Base-by-base conservation (phyloP, 2,797 vertebrate genomes). In the Phrynocephalus vlangalii region DNA sequence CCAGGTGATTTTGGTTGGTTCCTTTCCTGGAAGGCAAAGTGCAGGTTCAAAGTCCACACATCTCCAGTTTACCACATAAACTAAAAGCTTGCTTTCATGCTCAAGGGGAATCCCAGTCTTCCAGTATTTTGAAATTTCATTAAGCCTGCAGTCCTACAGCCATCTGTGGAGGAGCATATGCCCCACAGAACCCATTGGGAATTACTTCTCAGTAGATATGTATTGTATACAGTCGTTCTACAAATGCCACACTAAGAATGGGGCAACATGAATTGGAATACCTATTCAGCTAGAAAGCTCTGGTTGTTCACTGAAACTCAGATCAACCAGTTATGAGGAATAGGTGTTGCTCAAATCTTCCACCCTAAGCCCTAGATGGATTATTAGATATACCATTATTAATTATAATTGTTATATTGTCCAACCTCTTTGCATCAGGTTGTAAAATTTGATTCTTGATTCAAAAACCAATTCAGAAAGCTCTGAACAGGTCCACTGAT, bases 381-480 rank as follows among this genome's bases (percentile, higher is more conserved):
- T 52, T 52, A 56, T 56, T 56, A 11, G 8, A 56, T 6, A 56
- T 56, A 56, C 10, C 52, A 56, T 56, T 56, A 20, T 16, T 18
- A 63, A 20, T 63, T 18, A 60, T 60, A 60, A 60, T 60, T 60
- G 16, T 63, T 20, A 63, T 20, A 63, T 63, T 63, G 4, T 75
- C 4, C 50, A 48, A 70, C 48, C 5, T 79, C 7, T 68, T n/a
- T 52, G 28, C 15, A 68, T 70, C 48, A 85, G 28, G 68, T 16
- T 33, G 13, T 38, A 38, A 30, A 79, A n/a, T 52, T 79, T 9
- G 28, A 18, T 71, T 86, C 48, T 10, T 44, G 9, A 22, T 60
- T 86, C 60, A 85, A 68, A 28, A 66, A 67, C 44, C 20, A 86
- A 16, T 85, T 70, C 50, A 75, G 71, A 60, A 84, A 63, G 60